phyloP scores from a whole-genome alignment of 2,113 vertebrate genomes.

The Alces alces region DNA sequence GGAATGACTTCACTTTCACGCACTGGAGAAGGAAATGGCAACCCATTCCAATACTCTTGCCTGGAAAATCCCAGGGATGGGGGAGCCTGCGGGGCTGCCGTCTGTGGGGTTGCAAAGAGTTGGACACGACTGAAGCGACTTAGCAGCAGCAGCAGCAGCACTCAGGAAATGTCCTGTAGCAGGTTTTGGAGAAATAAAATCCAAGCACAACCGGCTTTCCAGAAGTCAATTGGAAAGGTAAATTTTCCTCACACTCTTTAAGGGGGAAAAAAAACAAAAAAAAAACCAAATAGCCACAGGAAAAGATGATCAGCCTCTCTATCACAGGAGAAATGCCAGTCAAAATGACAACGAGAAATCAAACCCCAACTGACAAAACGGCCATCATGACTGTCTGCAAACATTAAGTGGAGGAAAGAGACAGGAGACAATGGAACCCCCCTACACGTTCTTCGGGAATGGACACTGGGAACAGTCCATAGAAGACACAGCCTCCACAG shows the following conservation, averaged over 20 bases:
- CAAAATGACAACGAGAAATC: not conserved
- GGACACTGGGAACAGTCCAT: not conserved
- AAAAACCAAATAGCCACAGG: not conserved
- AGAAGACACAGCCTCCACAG: not conserved
- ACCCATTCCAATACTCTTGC: too few relatives aligned
- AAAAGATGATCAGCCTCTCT: not conserved
- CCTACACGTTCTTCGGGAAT: not conserved
- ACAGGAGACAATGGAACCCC: not conserved
- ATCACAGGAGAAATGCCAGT: not conserved
- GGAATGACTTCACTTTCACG: too few relatives aligned
- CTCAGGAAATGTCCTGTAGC: not conserved
- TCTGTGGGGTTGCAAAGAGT: not conserved
- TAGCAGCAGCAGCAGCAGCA: not conserved
- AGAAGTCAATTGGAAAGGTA: not conserved
- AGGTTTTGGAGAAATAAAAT: not conserved
- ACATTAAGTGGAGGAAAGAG: not conserved
- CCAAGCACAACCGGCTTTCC: not conserved
- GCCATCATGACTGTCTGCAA: not conserved
- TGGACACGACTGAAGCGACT: fast-evolving
- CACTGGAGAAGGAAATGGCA: too few relatives aligned
- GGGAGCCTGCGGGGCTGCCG: fast-evolving
- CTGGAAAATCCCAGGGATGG: not conserved
- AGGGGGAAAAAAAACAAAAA: too few relatives aligned
- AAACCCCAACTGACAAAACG: not conserved
- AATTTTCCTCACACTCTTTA: not conserved